These are phyloP conservation scores for Tenualosa ilisha DNA, from an alignment of 2,797 vertebrate species.

Conservation along the genomic window DNA sequence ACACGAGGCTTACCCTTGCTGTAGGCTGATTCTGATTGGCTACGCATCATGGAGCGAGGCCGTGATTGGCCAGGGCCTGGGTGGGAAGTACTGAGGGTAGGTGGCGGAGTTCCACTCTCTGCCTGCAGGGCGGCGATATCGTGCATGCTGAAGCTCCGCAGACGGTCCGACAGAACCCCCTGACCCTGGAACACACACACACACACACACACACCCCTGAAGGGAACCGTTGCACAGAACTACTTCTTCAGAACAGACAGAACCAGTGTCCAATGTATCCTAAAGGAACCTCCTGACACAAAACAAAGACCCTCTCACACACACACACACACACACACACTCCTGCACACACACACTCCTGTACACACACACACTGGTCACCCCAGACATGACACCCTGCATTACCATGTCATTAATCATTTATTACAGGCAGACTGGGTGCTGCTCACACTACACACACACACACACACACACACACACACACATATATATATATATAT, in stretches of 20 bases:
- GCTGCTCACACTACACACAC: no score
- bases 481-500: no score
- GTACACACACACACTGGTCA: no score
- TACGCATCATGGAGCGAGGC: conserved; percentile 82
- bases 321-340: conserved; percentile 12
- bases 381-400: no score
- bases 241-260: background rate
- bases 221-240: background rate
- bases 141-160: conserved; percentile 99
- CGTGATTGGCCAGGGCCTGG: conserved; percentile 79
- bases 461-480: no score
- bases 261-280: background rate
- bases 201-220: background rate
- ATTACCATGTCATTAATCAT: no score
- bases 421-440: no score
- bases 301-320: background rate
- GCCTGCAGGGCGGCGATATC: conserved; percentile 89
- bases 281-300: background rate
- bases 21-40: conserved; percentile 87
- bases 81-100: conserved; percentile 66
- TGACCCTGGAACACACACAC: conserved; percentile 78
- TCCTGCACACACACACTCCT: background rate
- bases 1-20: conserved; percentile 70
- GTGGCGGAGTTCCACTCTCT: conserved; percentile 66
- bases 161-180: conserved; percentile 93